phyloP scores from a whole-genome alignment of 2,888 invertebrate species.

The Mesorhabditis belari region DNA sequence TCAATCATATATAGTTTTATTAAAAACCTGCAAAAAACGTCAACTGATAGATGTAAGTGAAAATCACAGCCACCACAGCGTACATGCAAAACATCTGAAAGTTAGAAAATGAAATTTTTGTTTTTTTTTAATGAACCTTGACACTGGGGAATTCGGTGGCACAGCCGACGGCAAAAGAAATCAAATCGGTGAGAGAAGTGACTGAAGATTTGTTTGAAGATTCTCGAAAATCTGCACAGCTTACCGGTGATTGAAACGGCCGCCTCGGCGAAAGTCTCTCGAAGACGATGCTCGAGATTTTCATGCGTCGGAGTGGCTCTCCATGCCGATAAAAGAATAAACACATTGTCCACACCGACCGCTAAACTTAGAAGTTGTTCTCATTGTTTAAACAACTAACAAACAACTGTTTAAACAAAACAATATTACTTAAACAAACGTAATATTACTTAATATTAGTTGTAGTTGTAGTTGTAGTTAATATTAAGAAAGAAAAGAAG shows the following conservation, averaged over 20 bases:
- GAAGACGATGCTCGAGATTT: slow-evolving; percentile 76
- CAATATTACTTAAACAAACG: no score
- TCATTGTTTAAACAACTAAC: background rate
- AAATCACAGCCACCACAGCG: slow-evolving; percentile 81
- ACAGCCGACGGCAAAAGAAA: slow-evolving; percentile 84
- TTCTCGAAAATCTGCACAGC: background rate
- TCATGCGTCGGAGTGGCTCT: slow-evolving; percentile 67
- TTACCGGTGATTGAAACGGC: slow-evolving; percentile 81
- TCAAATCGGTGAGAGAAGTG: slow-evolving; percentile 80
- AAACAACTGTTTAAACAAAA: no score
- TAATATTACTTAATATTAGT: no score
- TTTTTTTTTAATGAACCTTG: no score
- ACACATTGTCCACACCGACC: slow-evolving; percentile 90
- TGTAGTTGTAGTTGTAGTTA: no score
- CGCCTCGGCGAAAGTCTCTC: slow-evolving; percentile 79
- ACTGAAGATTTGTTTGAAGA: slow-evolving; percentile 58
- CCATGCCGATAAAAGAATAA: slow-evolving; percentile 91
- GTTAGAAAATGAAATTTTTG: background rate
- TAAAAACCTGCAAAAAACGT: slow-evolving; percentile 77
- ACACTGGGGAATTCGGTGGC: slow-evolving; percentile 88
- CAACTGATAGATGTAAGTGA: slow-evolving; percentile 83
- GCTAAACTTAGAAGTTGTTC: slow-evolving; percentile 61
- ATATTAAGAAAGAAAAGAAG: no score
- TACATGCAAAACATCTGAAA: slow-evolving; percentile 78
- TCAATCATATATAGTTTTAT: slow-evolving; percentile 3